Evolutionary conservation across 2,797 vertebrate genomes (phyloP).

Genomic region (Ambastaia sidthimunki): DNA sequence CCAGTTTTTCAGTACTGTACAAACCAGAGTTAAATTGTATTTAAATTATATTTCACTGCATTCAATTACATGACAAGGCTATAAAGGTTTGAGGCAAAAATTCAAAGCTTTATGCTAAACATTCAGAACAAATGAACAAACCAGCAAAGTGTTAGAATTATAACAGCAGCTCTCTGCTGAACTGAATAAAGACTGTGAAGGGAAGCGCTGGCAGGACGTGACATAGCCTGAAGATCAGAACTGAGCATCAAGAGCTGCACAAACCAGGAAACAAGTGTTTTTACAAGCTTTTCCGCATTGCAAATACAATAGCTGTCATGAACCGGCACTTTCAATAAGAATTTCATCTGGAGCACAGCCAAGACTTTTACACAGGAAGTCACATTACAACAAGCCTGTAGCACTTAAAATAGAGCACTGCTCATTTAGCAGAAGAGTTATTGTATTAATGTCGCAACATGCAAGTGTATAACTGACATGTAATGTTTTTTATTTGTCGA

Average conservation of each 20-base stretch:
- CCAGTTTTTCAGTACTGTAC: too few relatives aligned
- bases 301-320: constrained; percentile 59
- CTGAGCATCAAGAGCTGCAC: constrained; percentile 17
- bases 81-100: too few relatives aligned
- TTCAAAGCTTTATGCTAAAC: neutral
- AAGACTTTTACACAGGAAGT: constrained; percentile 48
- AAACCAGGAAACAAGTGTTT: constrained; percentile 59
- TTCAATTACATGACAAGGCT: too few relatives aligned
- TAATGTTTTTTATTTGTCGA: too few relatives aligned
- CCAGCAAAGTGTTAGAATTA: neutral
- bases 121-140: constrained; percentile 22
- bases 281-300: constrained; percentile 57
- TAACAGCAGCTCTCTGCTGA: neutral
- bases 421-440: neutral
- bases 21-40: too few relatives aligned
- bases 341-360: constrained; percentile 49
- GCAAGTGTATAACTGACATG: neutral
- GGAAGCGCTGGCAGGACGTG: constrained; percentile 45
- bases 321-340: constrained; percentile 47
- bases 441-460: neutral
- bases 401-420: constrained; percentile 19
- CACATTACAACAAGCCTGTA: constrained; percentile 22
- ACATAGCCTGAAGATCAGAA: constrained; percentile 26
- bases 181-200: neutral
- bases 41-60: too few relatives aligned